Conservation (phyloP, 2,888 invertebrate genomes). For the Bembecia ichneumoniformis region DNA sequence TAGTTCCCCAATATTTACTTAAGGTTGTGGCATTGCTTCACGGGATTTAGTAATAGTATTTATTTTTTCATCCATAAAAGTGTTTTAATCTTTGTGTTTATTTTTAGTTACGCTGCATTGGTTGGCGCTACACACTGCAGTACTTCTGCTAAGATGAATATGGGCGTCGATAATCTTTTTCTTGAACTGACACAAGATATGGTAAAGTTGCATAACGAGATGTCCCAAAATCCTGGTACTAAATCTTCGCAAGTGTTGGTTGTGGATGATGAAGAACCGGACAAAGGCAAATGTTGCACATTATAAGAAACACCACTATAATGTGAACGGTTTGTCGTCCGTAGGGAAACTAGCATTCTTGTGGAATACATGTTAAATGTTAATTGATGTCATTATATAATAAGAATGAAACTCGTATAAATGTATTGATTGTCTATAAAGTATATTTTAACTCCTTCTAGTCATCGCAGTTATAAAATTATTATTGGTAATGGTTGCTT, state of each 20-base stretch:
- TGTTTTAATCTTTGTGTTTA: slow-evolving; percentile 7
- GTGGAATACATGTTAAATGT: no score
- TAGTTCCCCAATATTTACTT: no score
- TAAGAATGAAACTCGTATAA: no score
- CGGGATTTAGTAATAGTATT: neutral
- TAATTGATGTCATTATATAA: no score
- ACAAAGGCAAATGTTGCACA: neutral
- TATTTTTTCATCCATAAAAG: neutral
- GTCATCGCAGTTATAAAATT: neutral
- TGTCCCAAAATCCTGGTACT: slow-evolving; percentile 29
- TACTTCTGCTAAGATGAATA: slow-evolving; percentile 93
- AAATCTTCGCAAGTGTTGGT: slow-evolving; percentile 48
- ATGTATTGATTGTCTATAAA: neutral
- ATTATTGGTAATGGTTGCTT: no score
- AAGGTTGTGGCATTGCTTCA: no score
- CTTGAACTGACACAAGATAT: slow-evolving; percentile 85
- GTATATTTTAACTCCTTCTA: no score
- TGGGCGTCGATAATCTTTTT: slow-evolving; percentile 93
- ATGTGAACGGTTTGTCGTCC: no score
- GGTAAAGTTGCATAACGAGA: slow-evolving; percentile 63
- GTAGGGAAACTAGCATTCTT: no score
- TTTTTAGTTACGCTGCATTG: slow-evolving; percentile 85
- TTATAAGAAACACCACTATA: no score
- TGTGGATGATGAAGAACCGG: slow-evolving; percentile 53
- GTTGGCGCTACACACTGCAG: slow-evolving; percentile 94